These are phyloP conservation scores for Heliconius eleuchia DNA, from an alignment of 1,140 invertebrate genomes.

Conservation along the genomic window DNA sequence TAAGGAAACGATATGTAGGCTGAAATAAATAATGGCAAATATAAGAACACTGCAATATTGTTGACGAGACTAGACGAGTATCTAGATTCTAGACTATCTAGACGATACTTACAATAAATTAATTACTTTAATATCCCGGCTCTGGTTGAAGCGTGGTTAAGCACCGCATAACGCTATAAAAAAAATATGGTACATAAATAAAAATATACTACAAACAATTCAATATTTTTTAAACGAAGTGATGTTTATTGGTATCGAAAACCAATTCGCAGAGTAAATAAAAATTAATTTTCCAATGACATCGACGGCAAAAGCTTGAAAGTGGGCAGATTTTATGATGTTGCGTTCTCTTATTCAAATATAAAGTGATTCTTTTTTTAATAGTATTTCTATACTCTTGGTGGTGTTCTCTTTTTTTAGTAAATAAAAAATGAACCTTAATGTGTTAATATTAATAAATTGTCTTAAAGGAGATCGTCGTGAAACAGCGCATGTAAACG, in stretches of 20 bases:
- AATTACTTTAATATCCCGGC: too few relatives aligned
- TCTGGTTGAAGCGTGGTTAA: too few relatives aligned
- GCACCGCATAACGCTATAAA: neutral
- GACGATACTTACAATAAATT: too few relatives aligned
- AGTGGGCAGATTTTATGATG: neutral
- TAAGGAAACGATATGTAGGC: too few relatives aligned
- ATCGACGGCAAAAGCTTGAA: neutral
- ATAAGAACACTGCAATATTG: too few relatives aligned
- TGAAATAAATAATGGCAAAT: too few relatives aligned
- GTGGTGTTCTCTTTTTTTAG: too few relatives aligned
- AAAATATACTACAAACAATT: conserved; percentile 16
- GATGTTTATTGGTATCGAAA: conserved; percentile 20
- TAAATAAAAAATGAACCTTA: neutral
- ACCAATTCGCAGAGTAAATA: conserved; percentile 20
- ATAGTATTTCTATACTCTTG: neutral
- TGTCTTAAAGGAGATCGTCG: too few relatives aligned
- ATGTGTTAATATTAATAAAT: too few relatives aligned
- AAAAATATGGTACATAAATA: neutral
- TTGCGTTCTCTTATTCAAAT: conserved; percentile 8
- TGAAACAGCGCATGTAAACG: too few relatives aligned
- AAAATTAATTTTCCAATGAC: conserved; percentile 22
- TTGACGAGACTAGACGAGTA: too few relatives aligned
- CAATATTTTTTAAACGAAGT: conserved; percentile 5
- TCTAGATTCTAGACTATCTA: too few relatives aligned
- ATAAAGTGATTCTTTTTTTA: neutral